Conservation (phyloP, 2,888 invertebrate species). For the Hypercompe scribonia region DNA sequence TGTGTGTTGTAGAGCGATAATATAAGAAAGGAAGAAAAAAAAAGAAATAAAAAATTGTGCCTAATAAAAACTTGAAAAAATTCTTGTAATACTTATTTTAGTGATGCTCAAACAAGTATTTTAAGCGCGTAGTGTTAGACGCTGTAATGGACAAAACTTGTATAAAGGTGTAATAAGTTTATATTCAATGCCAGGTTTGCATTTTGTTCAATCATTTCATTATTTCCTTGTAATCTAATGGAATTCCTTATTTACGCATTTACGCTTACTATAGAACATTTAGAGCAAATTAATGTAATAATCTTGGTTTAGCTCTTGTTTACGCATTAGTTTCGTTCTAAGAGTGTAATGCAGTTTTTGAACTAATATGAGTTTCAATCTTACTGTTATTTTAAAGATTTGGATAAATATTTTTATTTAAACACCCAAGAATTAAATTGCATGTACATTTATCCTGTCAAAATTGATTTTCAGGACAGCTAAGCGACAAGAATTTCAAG, state of each 20-base stretch:
- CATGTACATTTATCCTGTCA: no score
- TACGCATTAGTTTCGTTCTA: no score
- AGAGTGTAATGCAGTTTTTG: no score
- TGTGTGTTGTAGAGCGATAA: slow-evolving; percentile 79
- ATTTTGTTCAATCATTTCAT: slow-evolving; percentile 64
- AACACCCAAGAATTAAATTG: no score
- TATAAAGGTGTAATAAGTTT: slow-evolving; percentile 67
- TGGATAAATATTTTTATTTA: no score
- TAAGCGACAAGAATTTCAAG: no score
- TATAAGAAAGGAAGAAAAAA: slow-evolving; percentile 57
- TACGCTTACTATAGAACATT: slow-evolving; percentile 16
- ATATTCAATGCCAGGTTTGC: slow-evolving; percentile 78
- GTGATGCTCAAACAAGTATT: slow-evolving; percentile 82
- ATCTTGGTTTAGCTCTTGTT: no score
- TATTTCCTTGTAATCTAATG: slow-evolving; percentile 37
- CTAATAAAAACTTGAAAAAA: slow-evolving; percentile 76
- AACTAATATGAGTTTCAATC: no score
- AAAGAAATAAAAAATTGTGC: slow-evolving; percentile 76
- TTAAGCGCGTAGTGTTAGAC: slow-evolving; percentile 83
- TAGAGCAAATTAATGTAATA: not conserved
- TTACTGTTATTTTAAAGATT: no score
- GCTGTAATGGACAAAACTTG: slow-evolving; percentile 69
- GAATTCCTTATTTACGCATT: slow-evolving; percentile 40
- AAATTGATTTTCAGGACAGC: no score
- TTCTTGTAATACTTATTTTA: slow-evolving; percentile 71